These are phyloP conservation scores for Muntiacus reevesi DNA, from an alignment of 2,113 vertebrate genomes.

Conservation along the genomic window DNA sequence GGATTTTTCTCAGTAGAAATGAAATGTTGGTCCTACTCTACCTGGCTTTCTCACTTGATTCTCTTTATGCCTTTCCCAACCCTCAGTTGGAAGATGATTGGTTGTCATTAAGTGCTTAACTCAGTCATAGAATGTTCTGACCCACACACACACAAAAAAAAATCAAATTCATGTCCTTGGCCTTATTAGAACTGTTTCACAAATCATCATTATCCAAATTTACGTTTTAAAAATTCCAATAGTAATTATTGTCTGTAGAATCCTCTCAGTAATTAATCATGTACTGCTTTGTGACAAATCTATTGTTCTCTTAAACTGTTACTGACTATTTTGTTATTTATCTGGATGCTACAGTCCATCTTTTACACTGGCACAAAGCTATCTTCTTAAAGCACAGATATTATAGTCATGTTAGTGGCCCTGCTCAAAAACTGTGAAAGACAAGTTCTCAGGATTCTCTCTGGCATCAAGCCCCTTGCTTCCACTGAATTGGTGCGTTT, in stretches of 20 bases:
- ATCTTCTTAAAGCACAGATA: neutral
- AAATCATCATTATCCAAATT: conserved; percentile 61
- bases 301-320: conserved; percentile 52
- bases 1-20: neutral
- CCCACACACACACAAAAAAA: conserved; percentile 15
- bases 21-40: neutral
- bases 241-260: conserved; percentile 52
- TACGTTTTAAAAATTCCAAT: conserved; percentile 51
- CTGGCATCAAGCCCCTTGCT: neutral
- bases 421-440: neutral
- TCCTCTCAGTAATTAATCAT: conserved; percentile 65
- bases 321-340: conserved; percentile 38
- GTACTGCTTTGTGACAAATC: conserved; percentile 17
- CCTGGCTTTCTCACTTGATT: neutral
- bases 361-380: conserved; percentile 26
- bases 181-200: conserved; percentile 60
- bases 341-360: neutral
- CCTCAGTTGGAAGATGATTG: neutral
- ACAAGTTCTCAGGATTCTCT: neutral
- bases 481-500: neutral
- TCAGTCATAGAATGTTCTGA: conserved; percentile 1
- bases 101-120: conserved; percentile 8
- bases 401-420: neutral
- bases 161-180: conserved; percentile 56
- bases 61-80: neutral